Conservation (phyloP, 2,797 vertebrate species). For the Uromys caudimaculatus region DNA sequence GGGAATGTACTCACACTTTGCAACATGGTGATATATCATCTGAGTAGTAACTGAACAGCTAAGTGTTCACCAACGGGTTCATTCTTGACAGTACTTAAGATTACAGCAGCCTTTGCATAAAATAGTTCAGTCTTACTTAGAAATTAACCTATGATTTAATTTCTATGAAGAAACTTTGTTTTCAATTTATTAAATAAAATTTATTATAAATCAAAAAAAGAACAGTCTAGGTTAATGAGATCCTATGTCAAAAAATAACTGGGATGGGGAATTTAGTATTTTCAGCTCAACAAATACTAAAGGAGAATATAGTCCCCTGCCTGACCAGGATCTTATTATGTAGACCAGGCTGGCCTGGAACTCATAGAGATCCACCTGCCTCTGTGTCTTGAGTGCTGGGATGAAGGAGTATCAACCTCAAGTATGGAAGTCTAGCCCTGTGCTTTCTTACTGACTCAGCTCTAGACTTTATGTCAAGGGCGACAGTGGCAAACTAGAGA, state of each 20-base stretch:
- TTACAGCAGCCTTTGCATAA: not conserved
- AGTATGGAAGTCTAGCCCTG: not conserved
- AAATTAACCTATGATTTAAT: not conserved
- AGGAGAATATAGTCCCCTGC: not conserved
- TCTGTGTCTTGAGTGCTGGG: not conserved
- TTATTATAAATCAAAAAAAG: slow-evolving; percentile 21
- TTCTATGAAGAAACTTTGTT: not conserved
- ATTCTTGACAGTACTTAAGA: not conserved
- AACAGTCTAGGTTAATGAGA: not conserved
- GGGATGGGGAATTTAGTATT: not conserved
- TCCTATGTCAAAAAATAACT: not conserved
- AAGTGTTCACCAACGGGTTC: not conserved
- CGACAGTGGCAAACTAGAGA: not conserved
- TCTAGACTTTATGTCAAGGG: not conserved
- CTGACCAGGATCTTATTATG: not conserved
- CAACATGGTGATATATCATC: not conserved
- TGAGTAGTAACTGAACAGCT: not conserved
- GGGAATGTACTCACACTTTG: not conserved
- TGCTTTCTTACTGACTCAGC: not conserved
- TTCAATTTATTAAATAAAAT: not conserved
- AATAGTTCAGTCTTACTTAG: slow-evolving; percentile 15
- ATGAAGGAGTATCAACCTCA: not conserved
- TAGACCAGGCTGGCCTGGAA: not conserved
- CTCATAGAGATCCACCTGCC: not conserved
- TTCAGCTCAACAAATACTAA: not conserved